Base-by-base conservation (phyloP, 2,888 invertebrate species). In the Tetragnatha montana region DNA sequence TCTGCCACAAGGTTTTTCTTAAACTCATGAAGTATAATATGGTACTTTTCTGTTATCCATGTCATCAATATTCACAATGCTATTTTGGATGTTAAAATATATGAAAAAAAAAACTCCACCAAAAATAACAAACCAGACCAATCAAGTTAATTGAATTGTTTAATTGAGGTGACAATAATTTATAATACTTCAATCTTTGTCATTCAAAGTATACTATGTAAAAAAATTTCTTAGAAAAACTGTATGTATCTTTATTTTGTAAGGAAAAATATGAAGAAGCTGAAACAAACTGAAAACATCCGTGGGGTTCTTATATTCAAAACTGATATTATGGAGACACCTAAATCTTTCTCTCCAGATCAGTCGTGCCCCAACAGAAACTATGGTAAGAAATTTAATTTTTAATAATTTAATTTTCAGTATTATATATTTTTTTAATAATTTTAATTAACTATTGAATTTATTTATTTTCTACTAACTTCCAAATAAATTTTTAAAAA, bases 321-420 rank as follows among this genome's bases (percentile, higher is more conserved):
- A 71, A 74, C 88, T 86, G 68, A 90, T 78, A 68, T 84, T 12
- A 22, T 71, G 19, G 68, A 87, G 8, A 21, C 70, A 19, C 92
- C 93, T 3, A 87, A 91, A 3, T 89, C 92, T 47, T 94, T 94
- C 92, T 94, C 95, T 7, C 94, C 95, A 84, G 98, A 98, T 92
- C 95, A 96, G 81, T 95, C 94, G 68, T 98, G 98, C 93, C 98
- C 98, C 0, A 98, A 98, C 94, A 95, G 96, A 92, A 95, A 95
- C 92, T 96, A 96, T 89, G 95, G 94, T 93, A 92, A 91, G 91
- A 35, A 35, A 35, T 35, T 35, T 1, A 35, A 35, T 35, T 35
- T 35, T 35, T 2, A 35, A 85, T 50, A n/a, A 10, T 35, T 14
- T 47, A 60, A 60, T 60, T 14, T 60, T 60, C 14, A 84, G 51